Evolutionary conservation across 2,797 vertebrate species (phyloP).

Genomic region (Anabas testudineus): DNA sequence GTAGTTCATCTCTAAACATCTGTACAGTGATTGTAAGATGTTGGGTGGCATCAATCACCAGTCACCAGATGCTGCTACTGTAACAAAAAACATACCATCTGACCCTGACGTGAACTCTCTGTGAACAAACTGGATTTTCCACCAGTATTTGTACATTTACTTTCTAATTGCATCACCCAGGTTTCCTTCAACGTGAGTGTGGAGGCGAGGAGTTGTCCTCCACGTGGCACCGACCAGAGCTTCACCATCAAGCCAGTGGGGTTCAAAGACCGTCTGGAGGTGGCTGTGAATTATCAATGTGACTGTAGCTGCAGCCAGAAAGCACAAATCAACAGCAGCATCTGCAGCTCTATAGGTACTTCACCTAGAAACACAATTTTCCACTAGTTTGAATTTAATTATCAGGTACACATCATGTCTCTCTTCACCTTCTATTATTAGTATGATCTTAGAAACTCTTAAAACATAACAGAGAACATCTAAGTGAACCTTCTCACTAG

Average conservation of each 20-base stretch:
- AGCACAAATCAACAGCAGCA: slow-evolving; percentile 81
- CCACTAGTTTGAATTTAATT: too few relatives aligned
- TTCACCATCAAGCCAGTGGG: slow-evolving; percentile 96
- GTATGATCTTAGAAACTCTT: too few relatives aligned
- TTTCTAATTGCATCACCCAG: slow-evolving; percentile 71
- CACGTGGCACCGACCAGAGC: slow-evolving; percentile 68
- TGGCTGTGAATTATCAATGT: slow-evolving; percentile 89
- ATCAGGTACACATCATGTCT: too few relatives aligned
- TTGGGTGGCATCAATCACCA: background rate
- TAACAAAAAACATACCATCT: background rate
- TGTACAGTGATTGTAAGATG: background rate
- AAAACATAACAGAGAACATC: too few relatives aligned
- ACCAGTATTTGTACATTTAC: background rate
- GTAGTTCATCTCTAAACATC: slow-evolving; percentile 36
- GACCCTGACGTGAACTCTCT: slow-evolving; percentile 9
- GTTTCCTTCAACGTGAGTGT: slow-evolving; percentile 93
- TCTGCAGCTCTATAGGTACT: slow-evolving; percentile 88
- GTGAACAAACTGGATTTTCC: slow-evolving; percentile 10
- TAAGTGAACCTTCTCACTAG: too few relatives aligned
- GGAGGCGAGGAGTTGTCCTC: slow-evolving; percentile 90
- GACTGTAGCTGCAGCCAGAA: slow-evolving; percentile 86
- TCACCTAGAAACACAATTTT: too few relatives aligned
- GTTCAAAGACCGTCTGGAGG: slow-evolving; percentile 93
- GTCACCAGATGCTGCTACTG: background rate
- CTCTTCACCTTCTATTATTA: too few relatives aligned